Percentiles rank a stretch among this genome's conserved stretches.
These are phyloP conservation scores for Philypnodon macrostomus DNA, from an alignment of 2,797 vertebrate species.

Conservation along the genomic window DNA sequence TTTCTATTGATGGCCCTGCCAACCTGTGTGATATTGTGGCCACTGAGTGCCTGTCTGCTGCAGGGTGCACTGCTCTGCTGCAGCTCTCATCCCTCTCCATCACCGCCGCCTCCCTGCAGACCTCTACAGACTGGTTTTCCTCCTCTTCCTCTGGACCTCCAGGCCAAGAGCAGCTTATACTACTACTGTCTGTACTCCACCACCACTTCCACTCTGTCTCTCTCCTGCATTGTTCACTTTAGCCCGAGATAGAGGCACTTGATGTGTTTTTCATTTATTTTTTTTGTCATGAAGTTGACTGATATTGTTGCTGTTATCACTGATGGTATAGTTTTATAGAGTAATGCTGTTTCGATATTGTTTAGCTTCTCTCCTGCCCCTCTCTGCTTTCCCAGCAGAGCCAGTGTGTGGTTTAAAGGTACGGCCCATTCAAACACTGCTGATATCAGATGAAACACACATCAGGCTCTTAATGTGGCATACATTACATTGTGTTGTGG, in stretches of 20 bases:
- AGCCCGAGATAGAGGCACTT: slow-evolving; percentile 69
- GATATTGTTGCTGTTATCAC: slow-evolving; percentile 70
- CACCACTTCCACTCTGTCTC: slow-evolving; percentile 55
- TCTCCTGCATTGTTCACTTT: slow-evolving; percentile 80
- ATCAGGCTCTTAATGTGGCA: slow-evolving; percentile 1
- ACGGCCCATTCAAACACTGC: slow-evolving; percentile 36
- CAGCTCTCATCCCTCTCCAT: slow-evolving; percentile 46
- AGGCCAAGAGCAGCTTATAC: slow-evolving; percentile 70
- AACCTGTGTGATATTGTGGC: slow-evolving; percentile 77
- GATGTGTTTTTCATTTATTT: slow-evolving; percentile 50
- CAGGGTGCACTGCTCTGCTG: slow-evolving; percentile 66
- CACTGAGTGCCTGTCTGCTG: slow-evolving; percentile 83
- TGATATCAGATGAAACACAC: slow-evolving; percentile 17
- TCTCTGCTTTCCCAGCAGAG: slow-evolving; percentile 44
- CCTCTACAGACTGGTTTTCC: slow-evolving; percentile 56
- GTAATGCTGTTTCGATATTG: slow-evolving; percentile 69
- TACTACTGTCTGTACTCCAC: slow-evolving; percentile 76
- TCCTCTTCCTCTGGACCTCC: slow-evolving; percentile 37
- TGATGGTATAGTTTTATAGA: slow-evolving; percentile 58
- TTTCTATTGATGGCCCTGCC: slow-evolving; percentile 65
- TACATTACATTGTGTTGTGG: slow-evolving; percentile 19
- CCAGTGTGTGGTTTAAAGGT: slow-evolving; percentile 43
- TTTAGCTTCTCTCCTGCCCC: slow-evolving; percentile 73
- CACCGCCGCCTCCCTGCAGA: slow-evolving; percentile 56
- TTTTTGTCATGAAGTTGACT: slow-evolving; percentile 52